phyloP scores from a whole-genome alignment of 1,140 invertebrate genomes.

The Zaprionus vittiger region DNA sequence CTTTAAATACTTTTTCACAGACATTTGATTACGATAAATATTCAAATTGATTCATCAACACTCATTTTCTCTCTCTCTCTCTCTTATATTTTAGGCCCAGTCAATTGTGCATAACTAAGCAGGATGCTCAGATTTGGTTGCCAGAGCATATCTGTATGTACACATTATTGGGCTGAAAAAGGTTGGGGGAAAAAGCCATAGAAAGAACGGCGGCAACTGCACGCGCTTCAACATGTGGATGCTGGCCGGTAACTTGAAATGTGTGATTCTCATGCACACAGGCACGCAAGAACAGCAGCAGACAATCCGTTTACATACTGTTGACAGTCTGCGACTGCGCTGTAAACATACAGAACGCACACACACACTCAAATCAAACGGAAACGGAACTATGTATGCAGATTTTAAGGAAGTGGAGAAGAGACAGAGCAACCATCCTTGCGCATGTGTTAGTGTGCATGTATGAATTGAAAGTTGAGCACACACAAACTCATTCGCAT shows the following conservation, averaged over 20 bases:
- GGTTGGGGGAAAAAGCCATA: conserved; percentile 7
- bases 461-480: conserved; percentile 15
- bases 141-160: conserved; percentile 11
- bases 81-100: background rate
- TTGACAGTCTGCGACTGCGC: conserved; percentile 64
- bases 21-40: background rate
- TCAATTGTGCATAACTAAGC: conserved; percentile 5
- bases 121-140: conserved; percentile 6
- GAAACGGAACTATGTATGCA: conserved; percentile 79
- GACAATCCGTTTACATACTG: conserved; percentile 44
- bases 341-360: conserved; percentile 21
- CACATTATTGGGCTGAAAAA: conserved; percentile 1
- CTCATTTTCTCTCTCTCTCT: background rate
- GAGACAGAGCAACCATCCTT: conserved; percentile 50
- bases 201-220: conserved; percentile 45
- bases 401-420: conserved; percentile 68
- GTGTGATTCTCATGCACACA: conserved; percentile 23
- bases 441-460: conserved; percentile 41
- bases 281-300: conserved; percentile 4
- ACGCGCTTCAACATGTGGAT: conserved; percentile 73
- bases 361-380: conserved; percentile 36
- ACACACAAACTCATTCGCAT: conserved; percentile 11
- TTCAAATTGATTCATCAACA: background rate
- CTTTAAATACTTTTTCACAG: background rate
- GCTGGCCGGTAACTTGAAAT: conserved; percentile 66